Evolutionary conservation across 2,888 invertebrate species (phyloP).

Genomic region (Drosophila sordidapex): DNA sequence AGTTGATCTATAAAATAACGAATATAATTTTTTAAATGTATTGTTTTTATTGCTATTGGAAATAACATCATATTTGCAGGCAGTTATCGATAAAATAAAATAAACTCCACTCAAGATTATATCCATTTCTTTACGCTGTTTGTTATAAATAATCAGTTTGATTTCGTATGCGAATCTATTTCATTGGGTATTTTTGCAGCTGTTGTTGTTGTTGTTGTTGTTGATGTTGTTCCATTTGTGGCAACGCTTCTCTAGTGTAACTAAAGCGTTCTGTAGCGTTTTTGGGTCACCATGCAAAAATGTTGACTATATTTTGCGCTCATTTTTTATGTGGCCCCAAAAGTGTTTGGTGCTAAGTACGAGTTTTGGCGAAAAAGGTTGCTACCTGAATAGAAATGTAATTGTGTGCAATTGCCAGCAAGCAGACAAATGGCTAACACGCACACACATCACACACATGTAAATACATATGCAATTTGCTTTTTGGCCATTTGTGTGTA

Average conservation of each 20-base stretch:
- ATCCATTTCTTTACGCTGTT: background rate
- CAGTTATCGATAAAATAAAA: background rate
- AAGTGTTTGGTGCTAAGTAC: conserved; percentile 13
- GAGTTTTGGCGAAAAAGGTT: conserved; percentile 14
- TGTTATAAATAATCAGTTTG: background rate
- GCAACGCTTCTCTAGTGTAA: background rate
- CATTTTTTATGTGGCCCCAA: conserved; percentile 14
- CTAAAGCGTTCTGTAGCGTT: conserved; percentile 12
- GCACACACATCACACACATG: conserved; percentile 10
- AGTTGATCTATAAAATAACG: background rate
- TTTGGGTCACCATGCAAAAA: conserved; percentile 5
- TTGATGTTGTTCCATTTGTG: background rate
- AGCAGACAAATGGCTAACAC: conserved; percentile 29
- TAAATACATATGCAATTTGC: conserved; percentile 19
- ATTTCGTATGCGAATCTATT: background rate
- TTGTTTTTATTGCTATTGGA: background rate
- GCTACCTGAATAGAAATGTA: conserved; percentile 38
- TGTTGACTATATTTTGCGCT: conserved; percentile 4
- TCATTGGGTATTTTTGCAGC: background rate
- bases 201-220: background rate
- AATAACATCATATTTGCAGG: background rate
- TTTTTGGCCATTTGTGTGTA: conserved; percentile 1
- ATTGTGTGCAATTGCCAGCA: conserved; percentile 23
- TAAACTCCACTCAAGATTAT: background rate
- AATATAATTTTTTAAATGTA: background rate